Evolutionary conservation across 1,140 invertebrate genomes (phyloP).

Genomic region (Drosophila setifemur): DNA sequence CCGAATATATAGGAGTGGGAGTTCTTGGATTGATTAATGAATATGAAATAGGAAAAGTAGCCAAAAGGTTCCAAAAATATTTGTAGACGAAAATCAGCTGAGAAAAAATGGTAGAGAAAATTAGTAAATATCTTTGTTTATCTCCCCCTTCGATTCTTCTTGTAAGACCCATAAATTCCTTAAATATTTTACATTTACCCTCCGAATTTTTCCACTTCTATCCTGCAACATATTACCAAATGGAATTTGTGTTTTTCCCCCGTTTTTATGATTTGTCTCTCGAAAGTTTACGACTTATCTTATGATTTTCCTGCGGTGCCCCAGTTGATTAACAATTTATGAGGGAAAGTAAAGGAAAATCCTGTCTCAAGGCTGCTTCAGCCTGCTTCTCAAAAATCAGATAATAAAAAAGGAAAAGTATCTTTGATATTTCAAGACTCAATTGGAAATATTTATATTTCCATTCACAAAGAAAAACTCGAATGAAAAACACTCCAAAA

Average conservation of each 20-base stretch:
- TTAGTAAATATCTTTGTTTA: no score
- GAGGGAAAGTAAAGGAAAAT: conserved; percentile 2
- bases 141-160: no score
- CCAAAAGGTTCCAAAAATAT: conserved; percentile 10
- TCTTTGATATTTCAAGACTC: no score
- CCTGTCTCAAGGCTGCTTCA: conserved; percentile 3
- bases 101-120: background rate
- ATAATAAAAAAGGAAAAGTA: background rate
- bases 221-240: background rate
- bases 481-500: background rate
- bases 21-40: conserved; percentile 30
- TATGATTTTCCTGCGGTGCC: conserved; percentile 2
- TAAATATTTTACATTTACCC: background rate
- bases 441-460: background rate
- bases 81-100: background rate
- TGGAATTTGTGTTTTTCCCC: conserved; percentile 2
- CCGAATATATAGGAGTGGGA: background rate
- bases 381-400: background rate
- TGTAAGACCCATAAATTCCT: background rate
- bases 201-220: background rate
- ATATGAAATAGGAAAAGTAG: background rate
- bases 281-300: conserved; percentile 27
- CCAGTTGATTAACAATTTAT: conserved; percentile 37
- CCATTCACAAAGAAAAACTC: background rate
- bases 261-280: conserved; percentile 27